These are phyloP conservation scores for Phalangium opilio DNA, from an alignment of 2,888 invertebrate genomes.

Conservation along the genomic window DNA sequence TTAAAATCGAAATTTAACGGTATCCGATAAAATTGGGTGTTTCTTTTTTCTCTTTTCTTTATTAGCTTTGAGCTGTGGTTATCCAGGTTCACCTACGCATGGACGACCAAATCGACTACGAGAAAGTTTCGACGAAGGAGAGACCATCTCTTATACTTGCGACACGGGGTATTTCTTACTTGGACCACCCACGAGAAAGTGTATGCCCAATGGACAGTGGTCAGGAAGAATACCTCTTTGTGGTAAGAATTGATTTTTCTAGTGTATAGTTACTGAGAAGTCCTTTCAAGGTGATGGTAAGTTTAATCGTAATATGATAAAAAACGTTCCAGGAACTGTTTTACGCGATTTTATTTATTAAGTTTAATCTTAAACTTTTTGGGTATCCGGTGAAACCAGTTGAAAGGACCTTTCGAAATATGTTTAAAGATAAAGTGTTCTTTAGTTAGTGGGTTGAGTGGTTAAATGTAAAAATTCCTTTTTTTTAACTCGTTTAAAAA, in stretches of 20 bases:
- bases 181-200: background rate
- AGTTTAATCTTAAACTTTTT: too few species aligned
- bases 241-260: background rate
- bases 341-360: too few species aligned
- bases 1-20: too few species aligned
- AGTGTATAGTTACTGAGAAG: too few species aligned
- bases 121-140: background rate
- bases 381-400: too few species aligned
- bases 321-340: too few species aligned
- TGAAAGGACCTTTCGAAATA: too few species aligned
- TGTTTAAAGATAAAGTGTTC: too few species aligned
- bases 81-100: background rate
- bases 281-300: too few species aligned
- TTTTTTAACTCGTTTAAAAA: background rate
- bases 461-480: background rate
- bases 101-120: background rate
- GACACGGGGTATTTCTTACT: background rate
- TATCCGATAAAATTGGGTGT: too few species aligned
- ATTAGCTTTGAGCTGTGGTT: background rate
- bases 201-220: background rate
- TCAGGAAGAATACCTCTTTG: background rate
- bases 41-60: background rate
- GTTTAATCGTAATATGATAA: too few species aligned
- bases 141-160: background rate
- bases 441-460: too few species aligned